Evolutionary conservation across 2,797 vertebrate species (phyloP), one percentile per base, ranked within the genome.

Genomic region (Sphaeramia orbicularis): DNA sequence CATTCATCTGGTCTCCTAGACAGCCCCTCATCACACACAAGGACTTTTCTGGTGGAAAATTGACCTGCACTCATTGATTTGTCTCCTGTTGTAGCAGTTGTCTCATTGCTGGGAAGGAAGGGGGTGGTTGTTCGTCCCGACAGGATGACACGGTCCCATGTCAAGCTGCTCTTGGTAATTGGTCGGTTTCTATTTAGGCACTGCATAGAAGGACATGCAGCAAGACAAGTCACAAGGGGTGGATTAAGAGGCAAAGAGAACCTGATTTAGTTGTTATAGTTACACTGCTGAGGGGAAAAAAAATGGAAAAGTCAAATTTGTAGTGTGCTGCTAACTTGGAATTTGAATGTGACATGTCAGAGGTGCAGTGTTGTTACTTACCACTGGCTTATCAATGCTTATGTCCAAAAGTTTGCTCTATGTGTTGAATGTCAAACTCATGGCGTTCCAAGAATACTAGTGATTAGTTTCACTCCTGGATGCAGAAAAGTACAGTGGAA

Each of bases 81-180:
- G 75, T 72, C 73, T 79, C 7, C 47, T 37, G 54, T 35, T 68
- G 53, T 42, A 61, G 76, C 53, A 45, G 69, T 77, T 69, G 81
- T 80, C 66, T 77, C 50, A 62, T 51, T 58, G 65, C 66, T 13
- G 4, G 11, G 38, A 24, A 62, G 71, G 65, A 76, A 67, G 64
- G 48, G 65, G 81, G 74, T 14, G 74, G 67, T 66, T 72, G 81
- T 51, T 78, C 54, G 9, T n/a, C 6, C 24, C 24, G 53, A 80
- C 77, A 80, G 74, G 57, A 58, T 83, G 80, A 83, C 81, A 74
- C 48, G 73, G 68, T 75, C 45, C 53, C 43, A 53, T 64, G 78
- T 83, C 80, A 78, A 66, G 70, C 76, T 55, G 70, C 56, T 81
- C 69, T 66, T 59, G 61, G 78, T 87, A 83, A 88, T 85, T 87